Evolutionary conservation across 2,888 invertebrate species (phyloP), one percentile per base, ranked within the genome.

Genomic region (Galeruca laticollis): DNA sequence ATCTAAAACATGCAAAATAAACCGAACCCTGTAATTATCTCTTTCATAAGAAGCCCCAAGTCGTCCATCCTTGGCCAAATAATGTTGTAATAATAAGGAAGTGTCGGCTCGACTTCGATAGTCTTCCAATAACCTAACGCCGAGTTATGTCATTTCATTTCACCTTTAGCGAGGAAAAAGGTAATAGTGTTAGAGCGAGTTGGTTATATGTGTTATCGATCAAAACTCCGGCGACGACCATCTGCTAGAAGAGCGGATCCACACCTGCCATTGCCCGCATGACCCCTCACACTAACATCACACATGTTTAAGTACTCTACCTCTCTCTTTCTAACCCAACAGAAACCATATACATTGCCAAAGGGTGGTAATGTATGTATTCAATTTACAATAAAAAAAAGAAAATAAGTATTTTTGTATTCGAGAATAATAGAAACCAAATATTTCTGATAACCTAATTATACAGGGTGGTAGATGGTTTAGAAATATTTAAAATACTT

Each of bases 261-360:
- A 73, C 82, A 82, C 82, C 81, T 82, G 81, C 82, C 81, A 74
- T 21, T 54, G 78, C 81, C 81, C 82, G 81, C 79, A 81, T 82
- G 80, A 78, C 81, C 80, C 81, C 77, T 81, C 78, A 76, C 73
- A 63, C 73, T 70, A 60, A 65, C 64, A 40, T 65, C 64, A 65
- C 65, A 65, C 75, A 80, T 78, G 79, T 79, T 77, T 76, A 69
- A 74, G 72, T 62, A 68, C 68, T 68, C 43, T 57, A 57, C 35
- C 56, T 68, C 49, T 68, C 59, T 66, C 52, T 61, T 61, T 62
- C 57, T 57, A 64, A 64, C 59, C 61, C 67, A 60, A 69, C 66
- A 68, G 67, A 65, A 40, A 69, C 57, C 56, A 61, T 57, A 69
- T 61, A 65, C 20, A 26, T 69, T 43, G 21, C 35, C 13, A 62